phyloP scores from a whole-genome alignment of 1,140 invertebrate species.

The Dysdera silvatica region DNA sequence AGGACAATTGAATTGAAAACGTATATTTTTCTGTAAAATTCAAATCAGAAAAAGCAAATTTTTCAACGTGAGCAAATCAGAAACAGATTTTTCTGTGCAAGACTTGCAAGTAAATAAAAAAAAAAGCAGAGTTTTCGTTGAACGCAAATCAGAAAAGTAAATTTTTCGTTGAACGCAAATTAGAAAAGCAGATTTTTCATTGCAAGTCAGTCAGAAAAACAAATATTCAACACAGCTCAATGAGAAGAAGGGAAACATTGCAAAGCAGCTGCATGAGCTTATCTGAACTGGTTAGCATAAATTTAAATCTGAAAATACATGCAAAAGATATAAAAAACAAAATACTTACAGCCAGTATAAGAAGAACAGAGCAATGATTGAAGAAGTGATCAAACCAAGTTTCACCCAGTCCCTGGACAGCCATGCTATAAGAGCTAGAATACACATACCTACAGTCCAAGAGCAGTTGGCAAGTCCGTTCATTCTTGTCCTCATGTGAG shows the following conservation, averaged over 20 bases:
- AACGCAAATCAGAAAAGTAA: too few species aligned
- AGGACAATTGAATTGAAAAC: too few species aligned
- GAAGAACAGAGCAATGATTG: conserved; percentile 46
- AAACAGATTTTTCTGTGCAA: too few species aligned
- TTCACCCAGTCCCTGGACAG: conserved; percentile 70
- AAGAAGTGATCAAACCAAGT: conserved; percentile 35
- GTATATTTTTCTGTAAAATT: too few species aligned
- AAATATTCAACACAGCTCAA: not conserved
- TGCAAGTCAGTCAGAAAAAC: not conserved
- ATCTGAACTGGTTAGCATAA: not conserved
- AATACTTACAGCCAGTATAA: conserved; percentile 45
- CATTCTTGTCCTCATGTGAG: conserved; percentile 83
- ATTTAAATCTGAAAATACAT: not conserved
- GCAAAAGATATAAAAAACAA: not conserved
- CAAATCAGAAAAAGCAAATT: too few species aligned
- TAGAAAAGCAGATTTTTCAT: not conserved
- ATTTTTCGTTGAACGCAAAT: not conserved
- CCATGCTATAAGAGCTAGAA: conserved; percentile 71
- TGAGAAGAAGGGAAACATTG: not conserved
- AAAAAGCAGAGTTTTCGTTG: too few species aligned
- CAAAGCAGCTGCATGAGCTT: not conserved
- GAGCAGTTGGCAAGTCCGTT: conserved; percentile 76
- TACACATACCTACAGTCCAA: conserved; percentile 73
- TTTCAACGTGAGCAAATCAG: too few species aligned
- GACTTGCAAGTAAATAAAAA: too few species aligned